Percentiles rank a stretch among this genome's conserved stretches.
Evolutionary conservation across 2,113 vertebrate species (phyloP).

Genomic region (Hippocampus guttulatus): DNA sequence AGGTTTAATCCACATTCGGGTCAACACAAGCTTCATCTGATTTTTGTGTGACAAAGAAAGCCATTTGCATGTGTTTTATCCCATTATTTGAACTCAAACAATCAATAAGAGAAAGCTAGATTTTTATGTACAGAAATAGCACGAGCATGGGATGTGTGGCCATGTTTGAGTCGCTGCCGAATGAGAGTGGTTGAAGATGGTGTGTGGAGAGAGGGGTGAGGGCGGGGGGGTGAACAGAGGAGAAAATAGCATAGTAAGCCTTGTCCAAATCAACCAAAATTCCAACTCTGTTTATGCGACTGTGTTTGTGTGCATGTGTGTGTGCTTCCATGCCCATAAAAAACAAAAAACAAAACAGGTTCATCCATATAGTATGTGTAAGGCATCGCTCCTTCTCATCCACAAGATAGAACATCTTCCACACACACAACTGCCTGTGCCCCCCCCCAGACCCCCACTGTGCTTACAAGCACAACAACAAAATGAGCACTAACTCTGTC

Average conservation of each 20-base stretch:
- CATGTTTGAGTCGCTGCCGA: conserved; percentile 40
- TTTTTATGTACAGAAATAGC: conserved; percentile 30
- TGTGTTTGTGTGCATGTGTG: neutral
- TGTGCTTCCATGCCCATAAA: conserved; percentile 24
- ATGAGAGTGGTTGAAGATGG: conserved; percentile 35
- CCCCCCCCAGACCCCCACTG: conserved; percentile 26
- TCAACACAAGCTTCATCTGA: conserved; percentile 12
- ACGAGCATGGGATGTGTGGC: conserved; percentile 36
- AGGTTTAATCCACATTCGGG: conserved; percentile 56
- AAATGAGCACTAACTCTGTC: conserved; percentile 61
- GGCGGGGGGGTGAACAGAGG: conserved; percentile 14
- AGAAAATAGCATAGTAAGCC: conserved; percentile 29
- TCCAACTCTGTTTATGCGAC: conserved; percentile 19
- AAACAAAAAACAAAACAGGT: conserved; percentile 48
- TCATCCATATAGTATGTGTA: conserved; percentile 53
- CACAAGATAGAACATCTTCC: conserved; percentile 61
- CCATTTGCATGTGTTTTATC: neutral
- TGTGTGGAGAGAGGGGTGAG: conserved; percentile 12
- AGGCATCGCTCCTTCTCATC: conserved; percentile 47
- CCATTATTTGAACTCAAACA: neutral
- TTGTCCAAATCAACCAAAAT: conserved; percentile 21
- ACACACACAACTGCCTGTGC: conserved; percentile 12
- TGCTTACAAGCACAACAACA: conserved; percentile 60
- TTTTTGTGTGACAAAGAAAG: conserved; percentile 5
- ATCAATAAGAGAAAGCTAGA: conserved; percentile 3